Evolutionary conservation across 2,888 invertebrate species (phyloP), one percentile per base, ranked within the genome.

Genomic region (Anorthoa munda): DNA sequence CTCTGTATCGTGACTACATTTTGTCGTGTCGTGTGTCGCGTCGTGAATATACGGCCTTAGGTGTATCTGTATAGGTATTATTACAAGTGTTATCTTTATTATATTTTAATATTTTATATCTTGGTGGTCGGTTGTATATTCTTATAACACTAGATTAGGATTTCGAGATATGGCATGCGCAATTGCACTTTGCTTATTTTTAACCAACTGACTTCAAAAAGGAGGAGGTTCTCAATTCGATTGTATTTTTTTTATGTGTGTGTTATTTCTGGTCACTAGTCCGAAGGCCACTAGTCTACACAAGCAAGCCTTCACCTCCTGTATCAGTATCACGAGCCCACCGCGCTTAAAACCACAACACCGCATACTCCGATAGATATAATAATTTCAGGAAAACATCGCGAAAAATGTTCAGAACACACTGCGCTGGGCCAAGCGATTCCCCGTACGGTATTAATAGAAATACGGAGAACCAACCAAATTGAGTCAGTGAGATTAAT

Each of bases 381-480:
- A 31, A 67, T n/a, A 23, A 56, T 64, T 65, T 66, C 31, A 66
- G 84, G 80, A 81, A 66, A 65, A 48, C 23, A 65, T 45, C 31
- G 60, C 69, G 17, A 81, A 75, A 80, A 70, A 70, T 65, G 66
- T 58, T 75, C 75, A 75, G 58, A 81, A 73, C 78, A 81, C 23
- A 48, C 13, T 31, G 39, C 26, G 18, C 21, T 31, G 15, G 17
- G 21, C 18, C 51, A 21, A 67, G 26, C 81, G 56, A 48, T 84
- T 81, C 76, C 75, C n/a, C 21, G 66, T 68, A 82, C 12, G 55
- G 26, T 82, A 75, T 70, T 60, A 65, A 82, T 82, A 85, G 74
- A 39, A 50, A 60, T 78, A 78, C 75, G 26, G 58, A 26, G 76
- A 84, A 81, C 53, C 23, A 55, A n/a, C 61, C 81, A 75, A 81